Evolutionary conservation across 2,888 invertebrate genomes (phyloP), one percentile per base, ranked within the genome.

Genomic region (Rhamphomyia laevipes): DNA sequence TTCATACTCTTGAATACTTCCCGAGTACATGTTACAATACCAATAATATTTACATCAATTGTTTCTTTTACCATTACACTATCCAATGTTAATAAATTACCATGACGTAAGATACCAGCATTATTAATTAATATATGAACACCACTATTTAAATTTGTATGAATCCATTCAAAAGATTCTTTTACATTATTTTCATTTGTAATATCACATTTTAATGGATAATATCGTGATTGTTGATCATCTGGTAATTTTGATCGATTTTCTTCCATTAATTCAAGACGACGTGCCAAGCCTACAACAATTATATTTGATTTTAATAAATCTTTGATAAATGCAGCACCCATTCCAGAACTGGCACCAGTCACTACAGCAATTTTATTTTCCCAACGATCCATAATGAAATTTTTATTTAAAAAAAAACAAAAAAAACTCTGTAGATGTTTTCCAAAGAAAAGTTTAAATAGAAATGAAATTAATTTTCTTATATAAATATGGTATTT

Each of bases 281-380:
- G 63, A 1, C 66, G 60, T 1, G 76, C 76, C 47, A 77, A 63
- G 0, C 75, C 77, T 2, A 77, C 71, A 1, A 80, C 79, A 45
- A 71, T 71, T 45, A 80, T 56, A 4, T 78, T 80, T 11, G 69
- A 65, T 45, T 67, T 62, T 2, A 72, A 71, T 23, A 78, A 61
- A 10, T 68, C 61, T 40, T 63, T 63, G 12, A 65, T 67, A 43
- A 74, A 70, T 2, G 71, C 72, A 3, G 73, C 74, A 6, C 77
- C 81, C 50, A 81, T 80, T 5, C 80, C 81, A 0, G 74, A 71
- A 61, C 80, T 80, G 15, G 78, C 79, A 15, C 81, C 81, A 1
- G 80, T 81, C 45, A 81, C 77, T 15, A 81, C 72, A 0, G 79
- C 80, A 0, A 77, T 74, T 58, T 76, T 75, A 50, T 77, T 77